These are phyloP conservation scores for Aphaenogaster floridana DNA, from an alignment of 1,140 invertebrate genomes.

Conservation along the genomic window DNA sequence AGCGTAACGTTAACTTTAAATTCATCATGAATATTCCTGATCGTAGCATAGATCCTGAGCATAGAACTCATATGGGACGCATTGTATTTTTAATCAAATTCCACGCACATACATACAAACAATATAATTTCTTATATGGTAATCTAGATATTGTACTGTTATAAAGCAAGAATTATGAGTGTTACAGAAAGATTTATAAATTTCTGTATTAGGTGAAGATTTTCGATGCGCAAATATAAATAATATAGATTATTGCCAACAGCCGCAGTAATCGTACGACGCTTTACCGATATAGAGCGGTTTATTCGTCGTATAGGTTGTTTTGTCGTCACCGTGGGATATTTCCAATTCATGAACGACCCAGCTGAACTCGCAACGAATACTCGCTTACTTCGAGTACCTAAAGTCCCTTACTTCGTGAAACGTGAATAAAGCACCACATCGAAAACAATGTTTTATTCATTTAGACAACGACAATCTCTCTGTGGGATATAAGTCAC, in stretches of 20 bases:
- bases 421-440: conserved; percentile 53
- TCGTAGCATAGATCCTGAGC: background rate
- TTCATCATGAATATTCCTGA: background rate
- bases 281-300: conserved; percentile 69
- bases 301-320: conserved; percentile 84
- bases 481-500: conserved; percentile 27
- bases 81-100: background rate
- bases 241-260: conserved; percentile 47
- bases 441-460: conserved; percentile 58
- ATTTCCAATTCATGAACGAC: conserved; percentile 85
- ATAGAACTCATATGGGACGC: background rate
- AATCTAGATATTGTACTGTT: background rate
- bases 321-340: conserved; percentile 81
- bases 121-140: background rate
- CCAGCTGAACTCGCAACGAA: conserved; percentile 69
- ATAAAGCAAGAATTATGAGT: background rate
- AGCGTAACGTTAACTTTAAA: conserved; percentile 11
- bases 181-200: conserved; percentile 18
- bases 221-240: conserved; percentile 19
- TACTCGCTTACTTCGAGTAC: conserved; percentile 55
- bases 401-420: conserved; percentile 52
- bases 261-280: conserved; percentile 55
- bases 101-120: no score
- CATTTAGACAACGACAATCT: conserved; percentile 51
- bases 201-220: background rate